Base-by-base conservation (phyloP, 2,113 vertebrate species). In the Corythornis madagascariensis region DNA sequence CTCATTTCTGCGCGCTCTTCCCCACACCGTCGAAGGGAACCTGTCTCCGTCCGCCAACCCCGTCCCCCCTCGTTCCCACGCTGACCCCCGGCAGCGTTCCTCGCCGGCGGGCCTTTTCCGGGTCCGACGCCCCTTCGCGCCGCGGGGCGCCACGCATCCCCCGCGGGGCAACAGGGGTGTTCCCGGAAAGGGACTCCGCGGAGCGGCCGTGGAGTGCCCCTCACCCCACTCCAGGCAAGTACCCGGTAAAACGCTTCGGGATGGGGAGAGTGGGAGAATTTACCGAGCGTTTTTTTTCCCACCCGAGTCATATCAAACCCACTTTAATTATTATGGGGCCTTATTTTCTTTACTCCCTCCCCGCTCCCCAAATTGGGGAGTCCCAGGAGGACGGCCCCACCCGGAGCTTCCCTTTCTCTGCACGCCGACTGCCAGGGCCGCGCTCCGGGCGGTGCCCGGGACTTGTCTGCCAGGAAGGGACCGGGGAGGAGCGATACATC, bases 391-490 rank as follows among this genome's bases (percentile, higher is more conserved):
- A 24, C 24, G 18, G 31, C 45, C 70, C 53, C 31, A 4, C 24
- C 59, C 24, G 74, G 86, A 28, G 52, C 17, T 64, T 61, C 73
- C 3, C 56, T 29, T 28, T 55, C 60, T 67, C 87, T 40, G 77
- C 77, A 26, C 28, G 43, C 71, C 82, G 47, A 76, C 82, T 87
- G 83, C 66, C 78, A 67, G 65, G 86, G 57, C 91, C 33, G 80
- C 28, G 38, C 86, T 89, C 57, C 47, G 47, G 47, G 56, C 56
- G 56, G 20, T 59, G 59, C 59, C 59, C 59, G 24, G 59, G 33
- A 38, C 59, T 61, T 61, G 67, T 84, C 45, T 76, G 92, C 87
- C 83, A 60, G 78, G 74, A 33, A 55, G 80, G 66, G 69, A 66
- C n/a, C 31, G 79, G 60, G 38, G 21, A 16, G 47, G 47, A n/a